Percentiles rank a stretch among this genome's conserved stretches.
phyloP scores from a whole-genome alignment of 1,140 invertebrate species.

The Rhopalosiphum maidis region DNA sequence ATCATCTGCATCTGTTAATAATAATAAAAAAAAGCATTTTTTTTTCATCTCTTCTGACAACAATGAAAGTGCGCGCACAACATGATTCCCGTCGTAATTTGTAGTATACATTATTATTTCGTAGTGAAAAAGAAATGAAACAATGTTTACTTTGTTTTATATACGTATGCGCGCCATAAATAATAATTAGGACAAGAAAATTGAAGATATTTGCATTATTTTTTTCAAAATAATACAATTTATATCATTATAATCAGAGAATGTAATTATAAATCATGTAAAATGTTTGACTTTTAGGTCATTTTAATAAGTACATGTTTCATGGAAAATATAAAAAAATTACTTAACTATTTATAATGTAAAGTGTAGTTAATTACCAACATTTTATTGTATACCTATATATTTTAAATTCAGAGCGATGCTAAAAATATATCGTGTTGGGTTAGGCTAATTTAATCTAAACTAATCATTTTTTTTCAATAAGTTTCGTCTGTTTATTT shows the following conservation, averaged over 20 bases:
- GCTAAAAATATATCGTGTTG: neutral
- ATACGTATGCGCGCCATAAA: neutral
- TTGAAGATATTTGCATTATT: neutral
- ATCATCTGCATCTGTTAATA: constrained; percentile 14
- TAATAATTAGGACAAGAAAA: neutral
- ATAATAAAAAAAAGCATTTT: neutral
- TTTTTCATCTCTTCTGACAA: neutral
- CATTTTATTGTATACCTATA: neutral
- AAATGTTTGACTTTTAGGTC: neutral
- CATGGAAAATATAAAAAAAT: neutral
- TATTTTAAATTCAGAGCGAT: neutral
- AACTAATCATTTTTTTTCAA: neutral
- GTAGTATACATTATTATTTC: constrained; percentile 9
- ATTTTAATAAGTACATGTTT: neutral
- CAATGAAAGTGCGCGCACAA: neutral
- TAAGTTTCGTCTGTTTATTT: neutral
- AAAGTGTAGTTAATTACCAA: neutral
- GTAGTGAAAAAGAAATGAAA: neutral
- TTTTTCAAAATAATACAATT: neutral
- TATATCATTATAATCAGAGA: neutral
- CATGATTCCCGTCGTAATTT: neutral
- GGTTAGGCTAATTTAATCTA: neutral
- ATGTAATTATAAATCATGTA: neutral
- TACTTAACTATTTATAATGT: neutral
- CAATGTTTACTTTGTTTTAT: neutral